These are phyloP conservation scores for Eupeodes latifasciatus DNA, from an alignment of 2,888 invertebrate species.

Conservation along the genomic window DNA sequence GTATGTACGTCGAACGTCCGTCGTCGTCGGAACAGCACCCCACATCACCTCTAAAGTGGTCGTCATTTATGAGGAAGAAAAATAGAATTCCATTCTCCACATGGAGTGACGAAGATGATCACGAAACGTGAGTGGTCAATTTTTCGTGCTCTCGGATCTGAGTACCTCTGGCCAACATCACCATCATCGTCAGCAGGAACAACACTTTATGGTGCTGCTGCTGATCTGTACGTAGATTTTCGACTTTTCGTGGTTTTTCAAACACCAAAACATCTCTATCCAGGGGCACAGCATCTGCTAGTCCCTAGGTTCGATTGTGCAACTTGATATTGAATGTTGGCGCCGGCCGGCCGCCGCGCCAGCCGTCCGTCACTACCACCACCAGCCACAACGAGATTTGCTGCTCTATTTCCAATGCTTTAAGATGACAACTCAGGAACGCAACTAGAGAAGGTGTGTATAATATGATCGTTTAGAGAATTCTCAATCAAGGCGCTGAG, in stretches of 20 bases:
- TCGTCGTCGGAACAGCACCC: background rate
- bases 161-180: constrained; percentile 48
- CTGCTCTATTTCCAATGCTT: constrained; percentile 45
- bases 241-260: constrained; percentile 29
- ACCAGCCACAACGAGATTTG: too few relatives aligned
- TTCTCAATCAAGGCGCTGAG: constrained; percentile 46
- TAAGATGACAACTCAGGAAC: constrained; percentile 18
- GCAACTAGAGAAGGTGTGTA: constrained; percentile 58
- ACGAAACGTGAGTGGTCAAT: constrained; percentile 43
- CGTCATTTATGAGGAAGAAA: constrained; percentile 21
- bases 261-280: constrained; percentile 33
- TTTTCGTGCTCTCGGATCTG: constrained; percentile 8
- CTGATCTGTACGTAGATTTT: constrained; percentile 41
- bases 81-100: constrained; percentile 37
- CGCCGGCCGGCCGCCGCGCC: too few relatives aligned
- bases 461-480: constrained; percentile 23
- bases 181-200: constrained; percentile 44
- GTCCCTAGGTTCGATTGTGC: constrained; percentile 36
- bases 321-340: constrained; percentile 69
- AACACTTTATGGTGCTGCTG: background rate
- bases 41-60: background rate
- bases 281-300: constrained; percentile 41
- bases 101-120: constrained; percentile 61
- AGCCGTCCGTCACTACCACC: background rate
- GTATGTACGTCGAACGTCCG: background rate